These are phyloP conservation scores for Phyllostomus hastatus DNA, from an alignment of 2,113 vertebrate species.

Conservation along the genomic window DNA sequence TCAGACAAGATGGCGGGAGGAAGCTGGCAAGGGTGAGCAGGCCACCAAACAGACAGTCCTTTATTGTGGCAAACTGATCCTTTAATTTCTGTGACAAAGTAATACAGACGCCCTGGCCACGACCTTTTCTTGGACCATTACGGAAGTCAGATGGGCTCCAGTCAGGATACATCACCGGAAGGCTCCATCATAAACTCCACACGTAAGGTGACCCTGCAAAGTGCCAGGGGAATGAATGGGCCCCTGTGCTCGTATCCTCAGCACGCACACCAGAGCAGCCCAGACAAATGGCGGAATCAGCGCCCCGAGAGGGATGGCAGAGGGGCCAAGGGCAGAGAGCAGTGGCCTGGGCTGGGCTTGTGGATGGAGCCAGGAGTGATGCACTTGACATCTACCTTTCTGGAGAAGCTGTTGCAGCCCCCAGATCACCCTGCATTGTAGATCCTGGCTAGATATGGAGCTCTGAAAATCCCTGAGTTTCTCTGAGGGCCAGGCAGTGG, in stretches of 20 bases:
- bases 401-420: background rate
- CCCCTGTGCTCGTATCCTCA: rapidly evolving
- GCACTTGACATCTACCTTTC: background rate
- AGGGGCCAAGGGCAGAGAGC: background rate
- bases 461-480: background rate
- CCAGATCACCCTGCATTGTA: background rate
- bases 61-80: slow-evolving; percentile 12
- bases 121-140: slow-evolving; percentile 26
- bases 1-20: background rate
- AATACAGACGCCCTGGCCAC: background rate
- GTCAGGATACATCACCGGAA: background rate
- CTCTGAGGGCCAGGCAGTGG: background rate
- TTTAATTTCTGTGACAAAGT: slow-evolving; percentile 38
- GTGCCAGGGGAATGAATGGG: background rate
- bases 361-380: background rate
- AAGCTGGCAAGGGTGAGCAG: background rate
- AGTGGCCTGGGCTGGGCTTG: too few species aligned
- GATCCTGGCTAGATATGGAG: background rate
- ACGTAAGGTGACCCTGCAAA: background rate
- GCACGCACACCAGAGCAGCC: rapidly evolving
- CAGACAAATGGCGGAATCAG: background rate
- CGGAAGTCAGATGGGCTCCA: background rate
- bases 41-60: background rate
- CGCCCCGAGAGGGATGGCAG: rapidly evolving
- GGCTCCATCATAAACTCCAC: background rate